These are phyloP conservation scores for Junonia oenone DNA, from an alignment of 2,888 invertebrate genomes.

Conservation along the genomic window DNA sequence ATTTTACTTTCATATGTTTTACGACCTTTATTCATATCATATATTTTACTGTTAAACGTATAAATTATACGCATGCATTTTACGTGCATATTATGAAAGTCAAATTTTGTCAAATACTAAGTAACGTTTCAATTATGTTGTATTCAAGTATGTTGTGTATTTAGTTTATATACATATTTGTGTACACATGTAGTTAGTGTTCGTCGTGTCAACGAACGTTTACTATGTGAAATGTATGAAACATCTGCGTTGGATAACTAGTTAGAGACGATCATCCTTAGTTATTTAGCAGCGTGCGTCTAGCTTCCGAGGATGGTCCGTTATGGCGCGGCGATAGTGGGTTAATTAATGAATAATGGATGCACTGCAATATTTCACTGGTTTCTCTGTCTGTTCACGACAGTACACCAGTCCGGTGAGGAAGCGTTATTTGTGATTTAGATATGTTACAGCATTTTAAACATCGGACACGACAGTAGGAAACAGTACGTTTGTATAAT, in stretches of 20 bases:
- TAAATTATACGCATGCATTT: not conserved
- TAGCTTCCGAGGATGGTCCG: slow-evolving; percentile 43
- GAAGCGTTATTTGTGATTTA: slow-evolving; percentile 40
- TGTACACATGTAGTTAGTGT: not conserved
- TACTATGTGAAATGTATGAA: slow-evolving; percentile 14
- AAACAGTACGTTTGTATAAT: slow-evolving; percentile 18
- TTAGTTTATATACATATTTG: not conserved
- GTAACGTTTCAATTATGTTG: not conserved
- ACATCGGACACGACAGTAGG: not conserved
- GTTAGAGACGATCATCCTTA: slow-evolving; percentile 27
- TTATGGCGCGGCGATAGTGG: slow-evolving; percentile 53
- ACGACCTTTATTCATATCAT: not conserved
- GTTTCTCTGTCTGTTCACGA: slow-evolving; percentile 44
- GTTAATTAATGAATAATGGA: slow-evolving; percentile 72
- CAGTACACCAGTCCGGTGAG: slow-evolving; percentile 35
- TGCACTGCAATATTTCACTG: slow-evolving; percentile 58
- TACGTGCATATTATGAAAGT: not conserved
- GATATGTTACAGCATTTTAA: slow-evolving; percentile 7
- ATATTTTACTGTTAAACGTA: not conserved
- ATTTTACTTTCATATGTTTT: not conserved
- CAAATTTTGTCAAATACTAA: not conserved
- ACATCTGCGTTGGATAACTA: slow-evolving; percentile 18
- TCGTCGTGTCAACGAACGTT: slow-evolving; percentile 12
- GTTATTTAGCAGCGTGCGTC: slow-evolving; percentile 32
- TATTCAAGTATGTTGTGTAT: too few relatives aligned